phyloP scores from a whole-genome alignment of 2,797 vertebrate species.

The Falco cherrug region DNA sequence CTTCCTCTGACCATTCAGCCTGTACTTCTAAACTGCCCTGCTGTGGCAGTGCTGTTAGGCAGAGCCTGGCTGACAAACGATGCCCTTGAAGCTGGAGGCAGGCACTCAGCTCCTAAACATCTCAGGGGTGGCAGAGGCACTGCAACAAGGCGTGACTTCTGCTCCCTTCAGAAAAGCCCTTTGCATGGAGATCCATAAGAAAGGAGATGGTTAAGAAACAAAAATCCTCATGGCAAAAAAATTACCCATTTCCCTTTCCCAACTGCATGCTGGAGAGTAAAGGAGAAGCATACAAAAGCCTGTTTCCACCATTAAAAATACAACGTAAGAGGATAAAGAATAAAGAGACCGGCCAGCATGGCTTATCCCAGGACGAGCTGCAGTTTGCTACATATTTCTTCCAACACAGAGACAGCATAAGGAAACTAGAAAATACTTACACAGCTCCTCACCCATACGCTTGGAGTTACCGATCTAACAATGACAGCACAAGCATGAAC shows the following conservation, averaged over 20 bases:
- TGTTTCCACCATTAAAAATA: background rate
- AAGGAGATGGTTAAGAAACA: background rate
- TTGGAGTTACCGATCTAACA: background rate
- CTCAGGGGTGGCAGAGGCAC: rapidly evolving
- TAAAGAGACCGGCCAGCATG: background rate
- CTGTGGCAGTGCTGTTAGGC: background rate
- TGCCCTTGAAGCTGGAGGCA: background rate
- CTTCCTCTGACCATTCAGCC: background rate
- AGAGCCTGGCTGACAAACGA: background rate
- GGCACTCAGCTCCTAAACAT: background rate
- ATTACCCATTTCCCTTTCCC: background rate
- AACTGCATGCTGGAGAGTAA: background rate
- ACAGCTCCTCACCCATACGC: background rate
- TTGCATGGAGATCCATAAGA: background rate
- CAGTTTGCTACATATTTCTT: background rate
- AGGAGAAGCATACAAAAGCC: background rate
- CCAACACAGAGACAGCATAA: background rate
- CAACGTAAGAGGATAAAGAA: background rate
- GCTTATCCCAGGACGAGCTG: background rate
- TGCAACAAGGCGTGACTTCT: background rate
- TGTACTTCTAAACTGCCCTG: background rate
- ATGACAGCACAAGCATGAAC: background rate
- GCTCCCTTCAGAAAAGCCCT: background rate
- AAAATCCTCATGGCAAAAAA: background rate
- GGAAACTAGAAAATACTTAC: background rate